Percentiles rank a stretch among this genome's conserved stretches.
These are phyloP conservation scores for Nixonia krombeini DNA, from an alignment of 1,140 invertebrate genomes.

Conservation along the genomic window DNA sequence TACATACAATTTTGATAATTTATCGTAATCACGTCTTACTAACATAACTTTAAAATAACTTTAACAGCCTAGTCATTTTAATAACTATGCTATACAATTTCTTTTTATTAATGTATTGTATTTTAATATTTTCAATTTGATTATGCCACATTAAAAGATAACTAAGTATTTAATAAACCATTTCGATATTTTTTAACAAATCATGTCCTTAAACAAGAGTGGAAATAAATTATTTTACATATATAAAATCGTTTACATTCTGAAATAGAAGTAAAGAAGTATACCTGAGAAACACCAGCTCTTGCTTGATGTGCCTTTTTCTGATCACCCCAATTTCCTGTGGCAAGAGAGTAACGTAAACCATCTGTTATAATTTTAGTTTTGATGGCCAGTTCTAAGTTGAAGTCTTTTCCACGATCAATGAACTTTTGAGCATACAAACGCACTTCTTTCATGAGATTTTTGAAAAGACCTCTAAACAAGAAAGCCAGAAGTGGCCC, in stretches of 20 bases:
- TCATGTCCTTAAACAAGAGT: too few relatives aligned
- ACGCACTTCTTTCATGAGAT: constrained; percentile 93
- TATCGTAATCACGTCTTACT: too few relatives aligned
- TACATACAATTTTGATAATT: constrained; percentile 4
- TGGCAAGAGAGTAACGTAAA: constrained; percentile 52
- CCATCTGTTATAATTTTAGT: constrained; percentile 54
- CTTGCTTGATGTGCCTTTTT: constrained; percentile 52
- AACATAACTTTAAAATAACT: not conserved
- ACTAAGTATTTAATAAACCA: too few relatives aligned
- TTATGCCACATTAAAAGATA: too few relatives aligned
- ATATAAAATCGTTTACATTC: too few relatives aligned
- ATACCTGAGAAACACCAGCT: constrained; percentile 54
- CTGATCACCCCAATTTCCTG: constrained; percentile 57
- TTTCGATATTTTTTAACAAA: too few relatives aligned
- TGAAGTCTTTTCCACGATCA: constrained; percentile 79
- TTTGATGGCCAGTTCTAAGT: constrained; percentile 52
- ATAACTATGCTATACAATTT: too few relatives aligned
- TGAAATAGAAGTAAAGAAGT: too few relatives aligned
- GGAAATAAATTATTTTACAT: too few relatives aligned
- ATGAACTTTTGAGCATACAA: constrained; percentile 99
- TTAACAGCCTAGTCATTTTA: too few relatives aligned
- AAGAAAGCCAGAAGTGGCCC: constrained; percentile 95
- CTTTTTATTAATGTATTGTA: too few relatives aligned
- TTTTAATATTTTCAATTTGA: too few relatives aligned
- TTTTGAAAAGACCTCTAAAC: constrained; percentile 94